Evolutionary conservation across 2,797 vertebrate genomes (phyloP), one percentile per base, ranked within the genome.

Genomic region (Enteromius unitaeniatus): DNA sequence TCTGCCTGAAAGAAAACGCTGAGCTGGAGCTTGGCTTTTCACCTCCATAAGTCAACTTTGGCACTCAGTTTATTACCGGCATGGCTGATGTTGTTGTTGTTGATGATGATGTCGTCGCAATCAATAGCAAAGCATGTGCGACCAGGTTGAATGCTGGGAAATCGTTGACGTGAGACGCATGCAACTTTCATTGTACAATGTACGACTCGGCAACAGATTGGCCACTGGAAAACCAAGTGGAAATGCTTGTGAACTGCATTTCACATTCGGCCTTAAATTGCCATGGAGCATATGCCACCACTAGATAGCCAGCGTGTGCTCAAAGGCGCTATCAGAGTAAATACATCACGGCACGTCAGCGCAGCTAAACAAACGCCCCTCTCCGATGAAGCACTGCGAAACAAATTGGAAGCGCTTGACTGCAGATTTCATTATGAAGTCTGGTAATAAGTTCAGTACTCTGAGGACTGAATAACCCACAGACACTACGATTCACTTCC

Each of bases 351-450:
- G 13, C 68, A 81, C 78, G 64, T 87, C 72, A 83, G 64, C 21
- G 28, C 14, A 86, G 70, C 82, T 78, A 75, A 85, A 81, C 76
- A 89, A 87, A 84, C 17, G 72, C 62, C 73, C 58, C 69, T 74
- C 72, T 67, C 49, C 13, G 40, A 86, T 81, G 67, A 84, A 87
- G 79, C 78, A 75, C 82, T 64, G 72, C 78, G 58, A 81, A 88
- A 86, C 77, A 87, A 83, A 88, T 87, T 86, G 87, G 86, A 88
- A 85, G 65, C 37, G 83, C 86, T 89, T 87, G 83, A 87, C 78
- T 87, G 87, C 85, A 88, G 81, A 85, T 88, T 89, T 88, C 86
- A 88, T 89, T 88, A 89, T 86, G 78, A 89, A 87, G 86, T 74
- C 80, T 83, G 84, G 82, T 64, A 86, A 89, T 88, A 87, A 88